Base-by-base conservation (phyloP, 2,888 invertebrate species). In the Lithophane socia region DNA sequence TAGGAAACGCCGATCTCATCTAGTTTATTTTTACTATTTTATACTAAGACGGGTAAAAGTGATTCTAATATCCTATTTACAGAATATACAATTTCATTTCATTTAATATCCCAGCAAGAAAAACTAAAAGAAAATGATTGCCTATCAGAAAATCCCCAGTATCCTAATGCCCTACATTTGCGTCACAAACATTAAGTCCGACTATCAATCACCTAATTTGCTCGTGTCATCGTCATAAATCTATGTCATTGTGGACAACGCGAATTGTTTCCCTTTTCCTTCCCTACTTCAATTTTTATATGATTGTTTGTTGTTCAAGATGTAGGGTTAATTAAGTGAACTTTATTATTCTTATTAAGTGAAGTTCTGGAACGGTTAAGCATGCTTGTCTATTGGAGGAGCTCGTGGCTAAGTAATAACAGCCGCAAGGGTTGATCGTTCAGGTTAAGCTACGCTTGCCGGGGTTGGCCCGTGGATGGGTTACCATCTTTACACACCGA, bases 121-220 rank as follows among this genome's bases (percentile, higher is more conserved):
- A 49, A 65, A 52, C 58, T 52, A 10, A 21, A 24, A 58, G 29
- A 42, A 54, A 60, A 65, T 63, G 10, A 42, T 56, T 49, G 10
- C 54, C 54, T 54, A 24, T 80, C 24, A 49, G 13, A 37, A 75
- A 47, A 58, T 21, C 54, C 44, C 24, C 29, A 66, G 63, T 69
- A 56, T 72, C 24, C 54, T 58, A 67, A 68, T 44, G 60, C 47
- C 29, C 64, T 76, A 84, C 73, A 86, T 82, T 87, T 83, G 73
- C 68, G 80, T 77, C 56, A 77, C 68, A 73, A 80, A 78, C 69
- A 83, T 86, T 87, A 84, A 82, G 82, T 87, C 80, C 71, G 21
- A 77, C 76, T 77, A 91, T 91, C 88, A 86, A 91, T 92, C 91
- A 92, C 86, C 71, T 76, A 67, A 77, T 81, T 87, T 81, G 52